A percentile compares a stretch with the other conserved stretches of the same genome.
Conservation (phyloP, 2,797 vertebrate species). For the Varecia variegata region DNA sequence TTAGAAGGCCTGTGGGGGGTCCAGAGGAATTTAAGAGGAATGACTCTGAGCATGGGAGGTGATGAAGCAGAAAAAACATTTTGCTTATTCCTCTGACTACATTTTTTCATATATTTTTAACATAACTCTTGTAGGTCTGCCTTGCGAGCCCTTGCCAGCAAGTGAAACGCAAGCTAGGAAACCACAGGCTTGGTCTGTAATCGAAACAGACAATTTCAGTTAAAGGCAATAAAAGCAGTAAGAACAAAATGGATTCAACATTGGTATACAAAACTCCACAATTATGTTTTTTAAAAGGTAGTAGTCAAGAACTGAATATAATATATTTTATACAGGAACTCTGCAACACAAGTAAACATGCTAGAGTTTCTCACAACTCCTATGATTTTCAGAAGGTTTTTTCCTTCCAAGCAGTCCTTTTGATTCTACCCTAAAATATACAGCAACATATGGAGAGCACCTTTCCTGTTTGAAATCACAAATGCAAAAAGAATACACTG, state of each 20-base stretch:
- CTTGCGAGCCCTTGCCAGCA: background rate
- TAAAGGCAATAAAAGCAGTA: constrained; percentile 14
- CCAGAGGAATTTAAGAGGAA: constrained; percentile 23
- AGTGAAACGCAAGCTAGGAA: constrained; percentile 46
- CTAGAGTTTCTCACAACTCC: background rate
- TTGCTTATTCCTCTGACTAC: constrained; percentile 39
- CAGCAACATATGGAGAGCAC: background rate
- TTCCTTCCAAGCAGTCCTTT: background rate
- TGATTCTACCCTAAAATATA: background rate
- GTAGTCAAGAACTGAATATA: background rate
- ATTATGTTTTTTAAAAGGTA: constrained; percentile 30
- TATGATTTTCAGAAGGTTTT: background rate
- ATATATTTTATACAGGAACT: background rate
- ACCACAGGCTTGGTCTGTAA: constrained; percentile 53
- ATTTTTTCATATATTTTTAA: background rate
- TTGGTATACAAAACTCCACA: constrained; percentile 39
- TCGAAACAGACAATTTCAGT: constrained; percentile 53
- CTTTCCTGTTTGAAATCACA: background rate
- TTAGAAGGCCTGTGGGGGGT: background rate
- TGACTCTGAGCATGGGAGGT: background rate
- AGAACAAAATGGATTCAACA: constrained; percentile 39
- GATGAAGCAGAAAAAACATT: constrained; percentile 26
- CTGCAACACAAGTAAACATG: background rate
- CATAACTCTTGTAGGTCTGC: background rate
- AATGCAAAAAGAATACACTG: background rate